These are phyloP conservation scores for Monomorium pharaonis DNA, from an alignment of 1,140 invertebrate genomes.

Conservation along the genomic window DNA sequence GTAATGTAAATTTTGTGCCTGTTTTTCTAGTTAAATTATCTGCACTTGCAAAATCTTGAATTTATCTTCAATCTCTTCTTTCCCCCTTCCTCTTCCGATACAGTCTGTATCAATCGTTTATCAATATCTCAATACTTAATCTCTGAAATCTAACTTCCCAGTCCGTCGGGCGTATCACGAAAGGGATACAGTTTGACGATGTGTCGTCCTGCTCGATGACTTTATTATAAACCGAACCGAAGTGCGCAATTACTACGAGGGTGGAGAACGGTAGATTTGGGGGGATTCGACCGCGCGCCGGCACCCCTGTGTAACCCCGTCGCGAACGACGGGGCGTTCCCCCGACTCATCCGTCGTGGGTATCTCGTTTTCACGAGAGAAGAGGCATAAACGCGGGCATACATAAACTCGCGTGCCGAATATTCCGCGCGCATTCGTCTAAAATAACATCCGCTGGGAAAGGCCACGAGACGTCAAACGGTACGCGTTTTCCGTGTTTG, in stretches of 20 bases:
- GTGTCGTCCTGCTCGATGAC: conserved; percentile 72
- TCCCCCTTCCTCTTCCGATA: neutral
- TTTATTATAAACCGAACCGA: conserved; percentile 79
- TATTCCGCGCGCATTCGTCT: conserved; percentile 48
- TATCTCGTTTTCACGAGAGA: conserved; percentile 71
- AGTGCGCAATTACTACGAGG: conserved; percentile 78
- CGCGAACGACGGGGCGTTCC: conserved; percentile 76
- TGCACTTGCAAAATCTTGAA: neutral
- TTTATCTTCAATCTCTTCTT: neutral
- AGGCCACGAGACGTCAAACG: conserved; percentile 62
- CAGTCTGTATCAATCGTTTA: neutral
- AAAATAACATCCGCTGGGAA: conserved; percentile 64
- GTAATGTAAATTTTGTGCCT: neutral
- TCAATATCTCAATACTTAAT: neutral
- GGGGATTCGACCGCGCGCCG: conserved; percentile 54
- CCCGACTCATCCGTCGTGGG: conserved; percentile 65
- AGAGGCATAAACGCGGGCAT: conserved; percentile 43
- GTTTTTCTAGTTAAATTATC: neutral
- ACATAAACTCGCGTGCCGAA: conserved; percentile 40
- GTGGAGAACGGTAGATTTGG: conserved; percentile 65
- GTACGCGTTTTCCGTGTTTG: conserved; percentile 74
- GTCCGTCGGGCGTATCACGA: conserved; percentile 7
- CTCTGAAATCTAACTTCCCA: neutral
- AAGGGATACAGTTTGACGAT: conserved; percentile 51
- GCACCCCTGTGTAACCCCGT: conserved; percentile 62